Evolutionary conservation across 1,140 invertebrate species (phyloP).

Genomic region (Dolichoris vasculosae): DNA sequence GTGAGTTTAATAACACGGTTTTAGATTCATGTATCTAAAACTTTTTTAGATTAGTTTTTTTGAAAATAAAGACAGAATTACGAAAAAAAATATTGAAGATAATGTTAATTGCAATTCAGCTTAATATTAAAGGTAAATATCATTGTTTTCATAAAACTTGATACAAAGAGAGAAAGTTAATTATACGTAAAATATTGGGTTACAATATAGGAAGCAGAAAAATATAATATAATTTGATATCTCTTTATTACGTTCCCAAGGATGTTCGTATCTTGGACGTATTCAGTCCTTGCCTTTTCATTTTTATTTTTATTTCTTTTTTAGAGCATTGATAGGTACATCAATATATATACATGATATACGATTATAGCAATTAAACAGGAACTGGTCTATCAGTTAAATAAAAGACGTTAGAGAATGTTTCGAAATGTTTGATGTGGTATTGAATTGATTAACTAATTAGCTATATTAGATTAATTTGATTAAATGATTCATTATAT

Average conservation of each 20-base stretch:
- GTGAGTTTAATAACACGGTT: too few species aligned
- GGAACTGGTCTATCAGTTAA: not conserved
- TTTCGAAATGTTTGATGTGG: conserved; percentile 44
- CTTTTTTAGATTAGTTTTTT: not conserved
- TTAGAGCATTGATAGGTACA: not conserved
- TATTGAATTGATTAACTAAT: conserved; percentile 47
- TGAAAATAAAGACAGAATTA: not conserved
- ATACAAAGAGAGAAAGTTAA: conserved; percentile 33
- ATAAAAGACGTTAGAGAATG: not conserved
- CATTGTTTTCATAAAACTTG: not conserved
- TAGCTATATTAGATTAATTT: conserved; percentile 23
- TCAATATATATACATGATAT: conserved; percentile 16
- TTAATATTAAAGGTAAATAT: conserved; percentile 7
- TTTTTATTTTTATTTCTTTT: conserved; percentile 29
- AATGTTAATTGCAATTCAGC: not conserved
- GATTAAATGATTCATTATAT: not conserved
- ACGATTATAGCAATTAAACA: not conserved
- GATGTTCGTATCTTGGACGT: conserved; percentile 22
- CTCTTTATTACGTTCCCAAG: conserved; percentile 46
- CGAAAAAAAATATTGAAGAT: not conserved
- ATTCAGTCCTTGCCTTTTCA: conserved; percentile 23
- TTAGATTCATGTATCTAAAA: not conserved
- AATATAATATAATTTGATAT: conserved; percentile 37
- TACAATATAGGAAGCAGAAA: conserved; percentile 30
- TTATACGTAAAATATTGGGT: conserved; percentile 40